Percentiles rank a stretch among this genome's conserved stretches.
Evolutionary conservation across 2,888 invertebrate species (phyloP).

Genomic region (Lacanobia oleracea): DNA sequence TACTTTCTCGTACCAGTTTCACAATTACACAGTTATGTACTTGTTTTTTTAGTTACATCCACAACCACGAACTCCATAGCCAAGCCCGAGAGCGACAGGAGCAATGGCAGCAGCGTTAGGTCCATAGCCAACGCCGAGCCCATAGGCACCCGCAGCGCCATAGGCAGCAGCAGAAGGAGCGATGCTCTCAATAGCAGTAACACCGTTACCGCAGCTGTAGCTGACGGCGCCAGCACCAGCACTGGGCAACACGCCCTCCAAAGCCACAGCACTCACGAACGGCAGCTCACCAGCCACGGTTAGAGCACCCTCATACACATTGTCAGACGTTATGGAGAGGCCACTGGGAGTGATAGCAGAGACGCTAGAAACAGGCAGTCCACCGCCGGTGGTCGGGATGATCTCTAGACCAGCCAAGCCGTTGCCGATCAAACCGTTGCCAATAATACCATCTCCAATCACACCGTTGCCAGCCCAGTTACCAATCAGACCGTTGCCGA

Average conservation of each 20-base stretch:
- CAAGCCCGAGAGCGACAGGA: conserved; percentile 8
- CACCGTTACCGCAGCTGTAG: conserved; percentile 48
- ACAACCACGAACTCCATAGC: conserved; percentile 27
- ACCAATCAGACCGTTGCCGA: neutral
- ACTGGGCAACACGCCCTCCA: conserved; percentile 34
- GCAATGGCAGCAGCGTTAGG: conserved; percentile 5
- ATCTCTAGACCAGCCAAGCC: conserved; percentile 48
- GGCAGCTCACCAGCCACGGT: conserved; percentile 55
- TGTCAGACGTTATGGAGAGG: conserved; percentile 58
- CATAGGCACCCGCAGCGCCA: conserved; percentile 20
- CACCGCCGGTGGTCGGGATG: neutral
- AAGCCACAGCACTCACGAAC: conserved; percentile 49
- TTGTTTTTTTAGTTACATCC: conserved; percentile 11
- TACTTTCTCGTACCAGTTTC: too few relatives aligned
- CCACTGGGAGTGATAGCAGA: conserved; percentile 52
- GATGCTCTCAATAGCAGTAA: conserved; percentile 39
- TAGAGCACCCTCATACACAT: conserved; percentile 56
- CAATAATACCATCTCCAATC: conserved; percentile 12
- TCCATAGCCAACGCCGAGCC: conserved; percentile 13
- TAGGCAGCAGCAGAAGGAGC: conserved; percentile 25
- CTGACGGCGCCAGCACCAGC: conserved; percentile 44
- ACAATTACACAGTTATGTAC: too few relatives aligned
- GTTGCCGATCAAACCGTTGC: conserved; percentile 5
- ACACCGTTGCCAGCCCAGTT: conserved; percentile 3
- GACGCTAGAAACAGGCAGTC: conserved; percentile 35